phyloP scores from a whole-genome alignment of 2,888 invertebrate genomes.

The Drosophila ustulata region DNA sequence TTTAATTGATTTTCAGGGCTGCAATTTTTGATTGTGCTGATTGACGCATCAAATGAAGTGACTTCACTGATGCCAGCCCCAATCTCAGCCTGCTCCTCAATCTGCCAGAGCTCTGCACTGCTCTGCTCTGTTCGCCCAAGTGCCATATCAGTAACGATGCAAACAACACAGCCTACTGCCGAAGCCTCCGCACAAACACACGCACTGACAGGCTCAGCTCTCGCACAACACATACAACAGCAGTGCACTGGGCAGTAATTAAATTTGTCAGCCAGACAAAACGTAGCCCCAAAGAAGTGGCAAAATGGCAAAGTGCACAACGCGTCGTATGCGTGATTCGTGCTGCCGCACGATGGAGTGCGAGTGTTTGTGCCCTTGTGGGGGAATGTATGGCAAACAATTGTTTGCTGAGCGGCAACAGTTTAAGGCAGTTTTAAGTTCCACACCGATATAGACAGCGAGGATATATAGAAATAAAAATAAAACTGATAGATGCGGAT shows the following conservation, averaged over 20 bases:
- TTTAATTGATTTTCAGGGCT: constrained; percentile 81
- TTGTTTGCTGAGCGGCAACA: constrained; percentile 11
- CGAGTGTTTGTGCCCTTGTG: constrained; percentile 15
- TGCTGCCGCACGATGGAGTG: constrained; percentile 14
- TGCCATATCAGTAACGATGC: constrained; percentile 70
- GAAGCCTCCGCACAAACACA: constrained; percentile 12
- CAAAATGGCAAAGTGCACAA: constrained; percentile 64
- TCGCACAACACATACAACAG: background rate
- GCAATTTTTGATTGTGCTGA: constrained; percentile 82
- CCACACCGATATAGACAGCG: too few species aligned
- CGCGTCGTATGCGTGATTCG: constrained; percentile 67
- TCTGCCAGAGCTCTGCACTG: constrained; percentile 2
- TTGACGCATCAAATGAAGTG: constrained; percentile 82
- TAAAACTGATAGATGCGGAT: too few species aligned
- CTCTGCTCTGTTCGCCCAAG: background rate
- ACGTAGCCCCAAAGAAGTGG: constrained; percentile 54
- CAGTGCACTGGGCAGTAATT: constrained; percentile 62
- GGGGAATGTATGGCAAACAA: constrained; percentile 30
- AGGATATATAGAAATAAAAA: too few species aligned
- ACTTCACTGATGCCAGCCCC: constrained; percentile 54
- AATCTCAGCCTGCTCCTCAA: constrained; percentile 13
- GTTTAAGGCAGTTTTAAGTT: too few species aligned
- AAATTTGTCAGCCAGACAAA: constrained; percentile 80
- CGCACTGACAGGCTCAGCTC: background rate
- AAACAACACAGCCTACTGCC: constrained; percentile 58